These are phyloP conservation scores for Lepisosteus oculatus DNA, from an alignment of 2,113 vertebrate genomes.

Conservation along the genomic window DNA sequence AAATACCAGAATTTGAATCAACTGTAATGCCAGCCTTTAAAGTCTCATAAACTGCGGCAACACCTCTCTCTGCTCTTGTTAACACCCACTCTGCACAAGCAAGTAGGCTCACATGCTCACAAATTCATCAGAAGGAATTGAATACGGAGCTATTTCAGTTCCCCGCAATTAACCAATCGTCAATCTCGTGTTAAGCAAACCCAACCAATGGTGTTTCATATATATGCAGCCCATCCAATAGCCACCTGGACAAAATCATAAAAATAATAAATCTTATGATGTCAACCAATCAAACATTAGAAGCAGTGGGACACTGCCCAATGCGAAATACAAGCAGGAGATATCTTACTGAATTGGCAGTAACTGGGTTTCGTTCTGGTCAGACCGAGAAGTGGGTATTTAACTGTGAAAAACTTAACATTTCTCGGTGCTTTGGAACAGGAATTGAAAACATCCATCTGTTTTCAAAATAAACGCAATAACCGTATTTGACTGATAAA, in stretches of 20 bases:
- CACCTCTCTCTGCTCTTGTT: not conserved
- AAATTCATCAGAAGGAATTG: slow-evolving; percentile 10
- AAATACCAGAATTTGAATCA: no score
- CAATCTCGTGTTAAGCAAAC: not conserved
- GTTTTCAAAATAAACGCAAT: no score
- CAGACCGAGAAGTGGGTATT: no score
- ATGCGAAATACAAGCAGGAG: not conserved
- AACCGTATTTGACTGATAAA: no score
- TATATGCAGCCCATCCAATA: slow-evolving; percentile 10
- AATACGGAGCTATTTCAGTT: not conserved
- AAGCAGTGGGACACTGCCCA: slow-evolving; percentile 6
- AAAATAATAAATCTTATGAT: not conserved
- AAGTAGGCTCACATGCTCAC: not conserved
- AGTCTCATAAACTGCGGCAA: slow-evolving; percentile 2
- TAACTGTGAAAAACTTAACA: no score
- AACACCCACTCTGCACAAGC: slow-evolving; percentile 6
- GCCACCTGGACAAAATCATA: slow-evolving; percentile 10
- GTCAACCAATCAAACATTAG: slow-evolving; percentile 5
- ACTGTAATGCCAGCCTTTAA: no score
- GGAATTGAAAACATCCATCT: no score
- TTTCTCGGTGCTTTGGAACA: no score
- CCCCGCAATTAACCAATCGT: slow-evolving; percentile 18
- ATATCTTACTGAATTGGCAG: not conserved
- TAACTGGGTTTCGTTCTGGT: no score
- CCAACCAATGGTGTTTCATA: slow-evolving; percentile 15